Base-by-base conservation (phyloP, 2,113 vertebrate genomes). In the Antigone vipio region DNA sequence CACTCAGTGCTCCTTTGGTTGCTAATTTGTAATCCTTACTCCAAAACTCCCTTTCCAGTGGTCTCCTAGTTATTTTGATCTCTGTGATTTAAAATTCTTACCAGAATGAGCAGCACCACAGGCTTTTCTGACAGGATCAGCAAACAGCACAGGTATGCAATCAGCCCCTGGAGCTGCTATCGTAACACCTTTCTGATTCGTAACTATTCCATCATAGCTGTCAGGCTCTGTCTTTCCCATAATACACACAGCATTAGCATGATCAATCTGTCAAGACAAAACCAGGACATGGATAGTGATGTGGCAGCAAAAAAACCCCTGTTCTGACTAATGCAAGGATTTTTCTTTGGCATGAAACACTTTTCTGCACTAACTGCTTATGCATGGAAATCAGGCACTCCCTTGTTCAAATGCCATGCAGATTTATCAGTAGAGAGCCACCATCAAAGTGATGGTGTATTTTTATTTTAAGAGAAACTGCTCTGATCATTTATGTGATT, bases 61-160 rank as follows among this genome's bases (percentile, higher is more conserved):
- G 26, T 32, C 16, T 64, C 29, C 12, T 45, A 53, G 34, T 42
- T 76, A 82, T 68, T 85, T 50, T 53, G 4, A 45, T 34, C 9
- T 49, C 52, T 8, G 0, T 15, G 82, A 94, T 62, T 73, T 56
- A 76, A 42, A 93, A 38, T 59, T 87, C 94, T 64, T 97, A 99
- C 99, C 99, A 97, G 99, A 98, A 80, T 99, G 99, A 95, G 99
- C 99, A 56, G 98, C 99, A 55, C 98, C 99, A 2, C 99, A 99
- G 66, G 98, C 99, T 97, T 98, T 99, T 89, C 85, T 95, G 94
- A 99, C 98, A 13, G 99, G 99, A 96, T 99, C 99, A 71, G 98
- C 98, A 84, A 99, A 99, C 67, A 99, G 97, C 86, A 99, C 89
- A 0, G 99, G 98, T 93, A 99, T 99, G 97, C 99, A 99, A 93